phyloP scores from a whole-genome alignment of 2,797 vertebrate species.

The Myripristis murdjan region DNA sequence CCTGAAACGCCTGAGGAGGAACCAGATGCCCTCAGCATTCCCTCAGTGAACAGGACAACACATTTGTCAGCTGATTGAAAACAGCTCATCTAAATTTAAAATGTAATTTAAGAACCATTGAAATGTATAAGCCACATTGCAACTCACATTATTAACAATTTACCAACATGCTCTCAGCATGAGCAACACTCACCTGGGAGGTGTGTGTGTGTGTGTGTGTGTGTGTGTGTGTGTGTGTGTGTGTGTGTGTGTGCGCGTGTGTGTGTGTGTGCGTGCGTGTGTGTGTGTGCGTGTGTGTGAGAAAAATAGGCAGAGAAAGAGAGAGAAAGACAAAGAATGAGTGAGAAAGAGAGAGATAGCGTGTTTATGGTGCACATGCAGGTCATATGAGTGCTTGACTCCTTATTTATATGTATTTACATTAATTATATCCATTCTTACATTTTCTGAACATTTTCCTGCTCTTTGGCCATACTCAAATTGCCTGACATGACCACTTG shows the following conservation, averaged over 20 bases:
- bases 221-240: constrained; percentile 13
- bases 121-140: constrained; percentile 79
- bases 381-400: constrained; percentile 27
- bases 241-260: too few species aligned
- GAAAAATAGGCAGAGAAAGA: too few species aligned
- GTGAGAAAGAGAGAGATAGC: too few species aligned
- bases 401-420: constrained; percentile 43
- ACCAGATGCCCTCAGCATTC: constrained; percentile 39
- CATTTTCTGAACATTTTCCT: constrained; percentile 37
- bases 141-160: constrained; percentile 79
- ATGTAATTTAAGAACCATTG: constrained; percentile 86
- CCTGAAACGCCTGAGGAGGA: constrained; percentile 35
- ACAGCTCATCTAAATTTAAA: constrained; percentile 86
- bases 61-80: constrained; percentile 79
- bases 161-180: constrained; percentile 69
- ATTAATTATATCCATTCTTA: constrained; percentile 41
- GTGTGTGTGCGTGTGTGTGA: too few species aligned
- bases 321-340: too few species aligned
- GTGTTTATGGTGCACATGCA: neutral
- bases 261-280: too few species aligned
- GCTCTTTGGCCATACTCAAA: constrained; percentile 41
- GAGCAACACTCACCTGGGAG: constrained; percentile 59
- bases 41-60: constrained; percentile 70
- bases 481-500: constrained; percentile 13
- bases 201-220: constrained; percentile 19